Evolutionary conservation across 2,797 vertebrate genomes (phyloP).

Genomic region (Pseudochromis fuscus): DNA sequence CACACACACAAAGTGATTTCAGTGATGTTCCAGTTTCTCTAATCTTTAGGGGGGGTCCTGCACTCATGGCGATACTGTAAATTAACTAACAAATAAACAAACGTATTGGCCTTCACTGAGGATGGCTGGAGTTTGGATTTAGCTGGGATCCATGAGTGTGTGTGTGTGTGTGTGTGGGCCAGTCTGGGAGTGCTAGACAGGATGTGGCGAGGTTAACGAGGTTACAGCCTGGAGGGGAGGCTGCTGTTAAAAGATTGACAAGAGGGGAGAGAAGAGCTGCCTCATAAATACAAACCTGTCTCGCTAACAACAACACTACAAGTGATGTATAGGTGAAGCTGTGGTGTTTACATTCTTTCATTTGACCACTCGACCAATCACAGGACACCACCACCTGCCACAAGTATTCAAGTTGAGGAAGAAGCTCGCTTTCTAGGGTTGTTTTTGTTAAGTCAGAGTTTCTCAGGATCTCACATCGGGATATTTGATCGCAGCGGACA

Average conservation of each 20-base stretch:
- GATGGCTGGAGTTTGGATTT: conserved; percentile 34
- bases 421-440: too few relatives aligned
- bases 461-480: too few relatives aligned
- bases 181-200: conserved; percentile 31
- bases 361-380: background rate
- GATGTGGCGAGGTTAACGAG: conserved; percentile 45
- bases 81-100: conserved; percentile 51
- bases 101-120: conserved; percentile 15
- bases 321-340: background rate
- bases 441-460: too few relatives aligned
- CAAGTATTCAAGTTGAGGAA: too few relatives aligned
- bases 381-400: background rate
- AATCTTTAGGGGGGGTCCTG: conserved; percentile 33
- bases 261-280: background rate
- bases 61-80: conserved; percentile 41
- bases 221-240: conserved; percentile 32
- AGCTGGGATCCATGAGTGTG: conserved; percentile 17
- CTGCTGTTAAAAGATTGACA: conserved; percentile 11
- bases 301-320: background rate
- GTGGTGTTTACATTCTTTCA: background rate
- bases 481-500: too few relatives aligned
- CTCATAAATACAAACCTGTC: conserved; percentile 20
- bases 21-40: conserved; percentile 30
- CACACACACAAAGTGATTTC: conserved; percentile 32
- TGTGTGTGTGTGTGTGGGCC: background rate